A percentile compares a stretch with the other conserved stretches of the same genome.
Conservation (phyloP, 2,888 invertebrate genomes). For the Amblyjoppa fuscipennis region DNA sequence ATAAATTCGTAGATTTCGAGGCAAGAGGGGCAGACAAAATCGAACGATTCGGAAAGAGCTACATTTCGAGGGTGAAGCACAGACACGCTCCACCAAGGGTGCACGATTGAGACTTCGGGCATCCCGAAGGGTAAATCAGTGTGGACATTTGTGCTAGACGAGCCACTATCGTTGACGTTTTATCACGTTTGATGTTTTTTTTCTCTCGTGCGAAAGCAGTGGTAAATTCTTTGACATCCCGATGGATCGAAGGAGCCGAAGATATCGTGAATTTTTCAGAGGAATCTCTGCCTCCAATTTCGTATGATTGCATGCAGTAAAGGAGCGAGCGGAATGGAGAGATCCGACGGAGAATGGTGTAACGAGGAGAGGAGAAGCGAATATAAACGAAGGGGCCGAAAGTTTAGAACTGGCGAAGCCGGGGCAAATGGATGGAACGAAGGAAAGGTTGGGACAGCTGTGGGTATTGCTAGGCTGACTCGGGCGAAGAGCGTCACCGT, state of each 20-base stretch:
- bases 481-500: constrained; percentile 17
- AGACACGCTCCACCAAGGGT: background rate
- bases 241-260: constrained; percentile 40
- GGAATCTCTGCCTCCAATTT: constrained; percentile 62
- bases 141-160: background rate
- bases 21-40: constrained; percentile 31
- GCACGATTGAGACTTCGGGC: background rate
- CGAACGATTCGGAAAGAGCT: background rate
- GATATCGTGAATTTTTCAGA: constrained; percentile 57
- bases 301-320: constrained; percentile 60
- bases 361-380: constrained; percentile 45
- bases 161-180: background rate
- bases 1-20: background rate
- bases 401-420: constrained; percentile 40
- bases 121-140: background rate
- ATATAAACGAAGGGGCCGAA: constrained; percentile 40
- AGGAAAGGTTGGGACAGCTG: constrained; percentile 26
- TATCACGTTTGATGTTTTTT: background rate
- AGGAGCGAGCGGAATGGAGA: constrained; percentile 10
- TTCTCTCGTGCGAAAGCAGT: constrained; percentile 11
- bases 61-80: background rate
- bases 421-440: constrained; percentile 10
- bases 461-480: background rate
- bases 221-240: constrained; percentile 8
- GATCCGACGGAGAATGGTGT: constrained; percentile 8